phyloP scores from a whole-genome alignment of 2,888 invertebrate species.

The Volucella inflata region DNA sequence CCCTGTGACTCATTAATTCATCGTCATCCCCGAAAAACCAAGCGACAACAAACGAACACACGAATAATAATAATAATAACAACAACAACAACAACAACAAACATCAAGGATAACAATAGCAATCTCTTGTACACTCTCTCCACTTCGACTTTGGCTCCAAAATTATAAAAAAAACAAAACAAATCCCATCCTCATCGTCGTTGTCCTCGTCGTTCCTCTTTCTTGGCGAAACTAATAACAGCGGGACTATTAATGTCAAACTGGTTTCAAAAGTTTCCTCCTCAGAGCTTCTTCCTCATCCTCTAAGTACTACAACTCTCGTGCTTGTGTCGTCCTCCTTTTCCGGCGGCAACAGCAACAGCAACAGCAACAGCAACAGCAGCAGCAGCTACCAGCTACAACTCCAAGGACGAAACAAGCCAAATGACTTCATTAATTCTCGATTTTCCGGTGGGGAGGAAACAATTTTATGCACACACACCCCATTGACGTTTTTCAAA shows the following conservation, averaged over 20 bases:
- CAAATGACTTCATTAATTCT: conserved; percentile 83
- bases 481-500: conserved; percentile 56
- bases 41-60: conserved; percentile 12
- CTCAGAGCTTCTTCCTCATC: neutral
- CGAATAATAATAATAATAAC: conserved; percentile 53
- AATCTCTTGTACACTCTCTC: conserved; percentile 68
- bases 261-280: conserved; percentile 75
- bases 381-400: no score
- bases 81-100: conserved; percentile 61
- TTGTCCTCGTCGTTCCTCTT: conserved; percentile 19
- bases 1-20: conserved; percentile 73
- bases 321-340: conserved; percentile 7
- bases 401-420: conserved; percentile 77
- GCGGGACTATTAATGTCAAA: conserved; percentile 76
- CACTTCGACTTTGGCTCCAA: neutral
- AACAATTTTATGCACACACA: conserved; percentile 75
- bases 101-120: conserved; percentile 75
- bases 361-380: no score
- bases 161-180: no score
- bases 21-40: conserved; percentile 54
- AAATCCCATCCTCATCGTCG: neutral
- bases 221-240: conserved; percentile 76
- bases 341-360: neutral
- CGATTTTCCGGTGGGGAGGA: conserved; percentile 78
- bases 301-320: neutral